Conservation (phyloP, 1,140 invertebrate species). For the Paraescarpia echinospica region DNA sequence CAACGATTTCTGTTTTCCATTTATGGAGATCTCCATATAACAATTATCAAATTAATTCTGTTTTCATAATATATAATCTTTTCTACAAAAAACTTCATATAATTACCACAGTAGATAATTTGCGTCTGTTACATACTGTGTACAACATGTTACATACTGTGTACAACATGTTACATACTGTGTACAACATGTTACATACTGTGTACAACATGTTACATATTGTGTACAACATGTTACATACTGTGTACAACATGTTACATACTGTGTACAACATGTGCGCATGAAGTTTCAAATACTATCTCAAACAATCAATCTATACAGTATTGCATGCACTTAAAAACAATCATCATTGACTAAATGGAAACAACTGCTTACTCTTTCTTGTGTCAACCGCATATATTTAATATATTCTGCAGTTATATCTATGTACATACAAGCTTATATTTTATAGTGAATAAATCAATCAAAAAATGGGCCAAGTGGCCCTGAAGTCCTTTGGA, state of each 20-base stretch:
- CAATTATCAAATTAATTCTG: background rate
- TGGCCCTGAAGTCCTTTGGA: too few relatives aligned
- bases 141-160: background rate
- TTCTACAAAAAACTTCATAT: background rate
- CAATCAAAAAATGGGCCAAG: too few relatives aligned
- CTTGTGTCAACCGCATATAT: too few relatives aligned
- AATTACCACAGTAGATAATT: background rate
- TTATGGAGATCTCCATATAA: background rate
- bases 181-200: background rate
- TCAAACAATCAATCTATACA: background rate
- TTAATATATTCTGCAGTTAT: too few relatives aligned
- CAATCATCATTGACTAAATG: too few relatives aligned
- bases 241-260: too few relatives aligned
- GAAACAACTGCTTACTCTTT: too few relatives aligned
- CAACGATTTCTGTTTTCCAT: background rate
- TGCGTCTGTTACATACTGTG: background rate
- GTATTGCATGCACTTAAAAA: too few relatives aligned
- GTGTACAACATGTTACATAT: background rate
- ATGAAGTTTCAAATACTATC: background rate
- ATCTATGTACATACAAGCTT: too few relatives aligned
- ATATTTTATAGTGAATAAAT: too few relatives aligned
- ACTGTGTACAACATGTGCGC: too few relatives aligned
- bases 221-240: background rate
- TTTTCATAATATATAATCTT: background rate
- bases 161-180: background rate